These are phyloP conservation scores for Oceanodroma tethys DNA, from an alignment of 2,113 vertebrate species.

Conservation along the genomic window DNA sequence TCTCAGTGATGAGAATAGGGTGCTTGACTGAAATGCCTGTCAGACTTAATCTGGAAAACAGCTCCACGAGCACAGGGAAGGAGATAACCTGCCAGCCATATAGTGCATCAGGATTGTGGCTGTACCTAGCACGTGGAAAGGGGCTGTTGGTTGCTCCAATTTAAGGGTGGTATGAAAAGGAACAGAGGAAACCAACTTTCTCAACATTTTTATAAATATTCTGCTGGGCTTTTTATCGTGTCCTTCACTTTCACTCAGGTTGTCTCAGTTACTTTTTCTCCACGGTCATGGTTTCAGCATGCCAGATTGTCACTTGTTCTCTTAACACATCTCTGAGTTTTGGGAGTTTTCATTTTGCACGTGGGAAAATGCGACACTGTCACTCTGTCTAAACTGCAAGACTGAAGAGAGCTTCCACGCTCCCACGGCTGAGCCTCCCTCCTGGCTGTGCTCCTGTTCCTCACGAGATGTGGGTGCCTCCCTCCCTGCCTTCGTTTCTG, in stretches of 20 bases:
- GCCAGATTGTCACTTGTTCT: rapidly evolving
- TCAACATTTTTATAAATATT: not conserved
- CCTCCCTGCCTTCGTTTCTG: not conserved
- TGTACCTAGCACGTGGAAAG: not conserved
- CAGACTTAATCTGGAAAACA: slow-evolving; percentile 2
- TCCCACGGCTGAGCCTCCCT: rapidly evolving
- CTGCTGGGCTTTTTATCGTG: not conserved
- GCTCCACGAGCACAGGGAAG: not conserved
- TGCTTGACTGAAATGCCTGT: not conserved
- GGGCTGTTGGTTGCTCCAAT: not conserved
- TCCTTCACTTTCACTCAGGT: not conserved
- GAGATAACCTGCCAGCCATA: not conserved
- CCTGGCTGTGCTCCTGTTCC: not conserved
- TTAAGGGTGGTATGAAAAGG: not conserved
- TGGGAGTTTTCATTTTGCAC: not conserved
- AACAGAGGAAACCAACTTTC: not conserved
- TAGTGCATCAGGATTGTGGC: not conserved
- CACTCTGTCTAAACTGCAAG: not conserved
- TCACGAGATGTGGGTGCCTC: rapidly evolving
- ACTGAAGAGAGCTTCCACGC: rapidly evolving
- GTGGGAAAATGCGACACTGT: rapidly evolving
- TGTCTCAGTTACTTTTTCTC: not conserved
- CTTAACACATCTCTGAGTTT: rapidly evolving
- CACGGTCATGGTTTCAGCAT: rapidly evolving
- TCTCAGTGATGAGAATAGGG: not conserved